Base-by-base conservation (phyloP, 1,140 invertebrate genomes). In the Papilio xuthus region DNA sequence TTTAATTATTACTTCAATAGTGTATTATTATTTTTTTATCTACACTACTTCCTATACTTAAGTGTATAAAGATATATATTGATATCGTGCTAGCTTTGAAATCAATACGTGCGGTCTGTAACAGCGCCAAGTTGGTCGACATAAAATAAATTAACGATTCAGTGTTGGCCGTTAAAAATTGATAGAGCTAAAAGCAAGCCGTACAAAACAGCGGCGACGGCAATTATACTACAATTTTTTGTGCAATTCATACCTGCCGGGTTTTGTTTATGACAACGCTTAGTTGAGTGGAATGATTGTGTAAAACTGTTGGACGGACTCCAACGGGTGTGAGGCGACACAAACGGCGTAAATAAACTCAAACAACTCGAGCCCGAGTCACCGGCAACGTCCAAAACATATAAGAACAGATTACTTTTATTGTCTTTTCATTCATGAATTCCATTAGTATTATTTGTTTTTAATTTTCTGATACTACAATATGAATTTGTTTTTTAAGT, bases 271-370 rank as follows among this genome's bases (percentile, higher is more conserved):
- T 92, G 89, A 89, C 83, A 88, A 90, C 91, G 91, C 90, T 93
- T 92, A 93, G 91, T 93, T 92, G 90, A 92, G 92, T 93, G 91
- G 91, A 93, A 93, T 92, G 90, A 93, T 92, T 92, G 90, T 92
- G 90, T 93, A 92, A 93, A 93, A 92, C 88, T 90, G 90, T 93
- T 93, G 92, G 92, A 91, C 84, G 76, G 78, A 77, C 82, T 92
- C 92, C 92, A 93, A 90, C 88, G 85, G 80, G 83, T 82, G 80
- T 83, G 85, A 85, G 85, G 83, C 76, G 84, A 85, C 86, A 90
- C 88, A 92, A 92, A 91, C 90, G 89, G 86, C 85, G 87, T 90
- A 89, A 93, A 92, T 93, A 92, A 90, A 92, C 90, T 92, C 89
- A 88, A 90, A 92, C 90, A 89, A 90, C 85, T 88, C 60, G 86